Percentiles rank a stretch among this genome's conserved stretches.
Conservation (phyloP, 2,797 vertebrate genomes). For the Poecilia wingei region DNA sequence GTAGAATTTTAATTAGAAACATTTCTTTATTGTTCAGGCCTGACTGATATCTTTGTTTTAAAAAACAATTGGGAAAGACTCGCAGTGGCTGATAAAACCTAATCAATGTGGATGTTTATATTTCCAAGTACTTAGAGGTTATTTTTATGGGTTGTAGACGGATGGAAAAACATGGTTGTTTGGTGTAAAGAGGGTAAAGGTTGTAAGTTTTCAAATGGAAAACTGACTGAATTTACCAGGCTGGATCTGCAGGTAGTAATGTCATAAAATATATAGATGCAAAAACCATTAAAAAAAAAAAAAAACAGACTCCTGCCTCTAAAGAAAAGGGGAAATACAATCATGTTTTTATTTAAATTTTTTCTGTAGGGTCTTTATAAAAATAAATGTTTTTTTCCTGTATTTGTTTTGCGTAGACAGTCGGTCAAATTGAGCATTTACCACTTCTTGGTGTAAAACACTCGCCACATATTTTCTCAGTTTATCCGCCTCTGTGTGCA, state of each 20-base stretch:
- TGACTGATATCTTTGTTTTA: background rate
- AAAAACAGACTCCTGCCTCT: conserved; percentile 4
- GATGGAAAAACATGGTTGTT: background rate
- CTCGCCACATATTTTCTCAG: conserved; percentile 24
- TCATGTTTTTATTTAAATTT: background rate
- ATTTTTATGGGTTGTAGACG: background rate
- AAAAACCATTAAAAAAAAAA: conserved; percentile 23
- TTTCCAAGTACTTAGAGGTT: background rate
- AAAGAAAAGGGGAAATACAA: background rate
- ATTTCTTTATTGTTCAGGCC: background rate
- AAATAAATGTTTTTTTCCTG: conserved; percentile 2
- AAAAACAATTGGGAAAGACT: background rate
- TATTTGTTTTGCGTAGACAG: conserved; percentile 11
- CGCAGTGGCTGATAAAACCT: background rate
- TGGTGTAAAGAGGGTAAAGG: background rate
- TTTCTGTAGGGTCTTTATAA: conserved; percentile 26
- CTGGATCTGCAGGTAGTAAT: conserved; percentile 28
- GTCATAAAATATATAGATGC: conserved; percentile 20
- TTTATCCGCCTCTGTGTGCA: conserved; percentile 6
- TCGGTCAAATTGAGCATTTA: conserved; percentile 60
- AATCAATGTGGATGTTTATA: background rate
- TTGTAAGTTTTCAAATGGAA: background rate
- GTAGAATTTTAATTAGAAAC: background rate
- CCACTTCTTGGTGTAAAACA: conserved; percentile 63
- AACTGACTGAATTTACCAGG: background rate